phyloP scores from a whole-genome alignment of 2,797 vertebrate genomes.

The Rhincodon typus region DNA sequence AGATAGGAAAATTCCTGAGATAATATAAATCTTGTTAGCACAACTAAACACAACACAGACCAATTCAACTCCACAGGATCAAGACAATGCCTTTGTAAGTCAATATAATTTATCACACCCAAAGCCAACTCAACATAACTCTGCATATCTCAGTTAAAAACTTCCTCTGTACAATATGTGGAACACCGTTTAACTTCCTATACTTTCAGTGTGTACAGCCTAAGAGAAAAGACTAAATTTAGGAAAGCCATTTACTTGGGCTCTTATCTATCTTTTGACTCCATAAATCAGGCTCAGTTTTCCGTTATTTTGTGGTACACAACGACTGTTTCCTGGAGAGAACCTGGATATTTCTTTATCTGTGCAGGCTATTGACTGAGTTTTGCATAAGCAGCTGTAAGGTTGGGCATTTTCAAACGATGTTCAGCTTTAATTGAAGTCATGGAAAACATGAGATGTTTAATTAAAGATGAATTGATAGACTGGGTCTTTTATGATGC shows the following conservation, averaged over 20 bases:
- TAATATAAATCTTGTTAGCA: neutral
- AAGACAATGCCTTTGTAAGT: neutral
- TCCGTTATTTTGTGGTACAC: neutral
- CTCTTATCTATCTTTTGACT: neutral
- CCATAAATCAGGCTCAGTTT: no score
- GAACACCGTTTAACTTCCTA: neutral
- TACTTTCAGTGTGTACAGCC: neutral
- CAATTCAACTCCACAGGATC: neutral
- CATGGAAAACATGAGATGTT: slow-evolving; percentile 35
- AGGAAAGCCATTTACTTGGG: neutral
- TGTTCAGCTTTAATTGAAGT: neutral
- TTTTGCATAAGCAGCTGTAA: slow-evolving; percentile 14
- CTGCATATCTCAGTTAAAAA: neutral
- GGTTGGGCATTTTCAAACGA: slow-evolving; percentile 10
- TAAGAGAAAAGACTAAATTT: neutral
- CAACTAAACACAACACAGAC: neutral
- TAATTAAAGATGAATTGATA: slow-evolving; percentile 36
- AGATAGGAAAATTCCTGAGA: neutral
- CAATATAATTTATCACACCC: neutral
- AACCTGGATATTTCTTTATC: neutral
- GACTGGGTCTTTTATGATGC: slow-evolving; percentile 16
- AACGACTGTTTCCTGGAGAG: neutral
- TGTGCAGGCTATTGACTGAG: neutral
- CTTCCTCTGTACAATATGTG: no score
- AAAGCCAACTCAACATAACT: neutral